Percentiles rank a stretch among this genome's conserved stretches.
These are phyloP conservation scores for Luperina nickerlii DNA, from an alignment of 2,888 invertebrate species.

Conservation along the genomic window DNA sequence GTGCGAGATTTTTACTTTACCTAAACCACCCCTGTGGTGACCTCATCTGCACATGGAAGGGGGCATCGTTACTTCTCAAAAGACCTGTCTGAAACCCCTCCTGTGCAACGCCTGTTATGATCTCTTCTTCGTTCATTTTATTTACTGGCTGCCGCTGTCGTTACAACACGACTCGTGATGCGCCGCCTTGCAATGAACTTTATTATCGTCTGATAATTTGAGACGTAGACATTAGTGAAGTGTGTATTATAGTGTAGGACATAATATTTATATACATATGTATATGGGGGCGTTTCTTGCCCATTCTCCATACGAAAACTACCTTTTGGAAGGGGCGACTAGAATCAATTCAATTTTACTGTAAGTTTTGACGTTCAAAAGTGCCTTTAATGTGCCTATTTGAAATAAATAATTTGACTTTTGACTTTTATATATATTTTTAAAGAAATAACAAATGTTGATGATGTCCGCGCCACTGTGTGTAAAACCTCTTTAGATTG, in stretches of 20 bases:
- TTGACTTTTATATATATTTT: too few species aligned
- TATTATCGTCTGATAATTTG: conserved; percentile 40
- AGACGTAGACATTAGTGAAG: conserved; percentile 49
- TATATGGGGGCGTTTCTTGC: too few species aligned
- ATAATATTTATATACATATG: too few species aligned
- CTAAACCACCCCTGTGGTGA: background rate
- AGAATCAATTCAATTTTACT: too few species aligned
- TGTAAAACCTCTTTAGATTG: conserved; percentile 44
- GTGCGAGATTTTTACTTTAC: background rate
- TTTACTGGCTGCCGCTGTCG: conserved; percentile 51
- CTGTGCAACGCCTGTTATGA: background rate
- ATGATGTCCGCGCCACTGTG: conserved; percentile 38
- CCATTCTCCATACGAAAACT: too few species aligned
- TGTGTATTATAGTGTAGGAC: conserved; percentile 53
- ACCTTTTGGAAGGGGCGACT: too few species aligned
- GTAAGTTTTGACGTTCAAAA: too few species aligned
- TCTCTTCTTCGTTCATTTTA: conserved; percentile 38
- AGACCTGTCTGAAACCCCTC: too few species aligned
- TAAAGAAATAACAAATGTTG: background rate
- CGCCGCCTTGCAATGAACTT: conserved; percentile 51
- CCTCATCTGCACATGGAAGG: too few species aligned
- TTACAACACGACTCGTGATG: conserved; percentile 43
- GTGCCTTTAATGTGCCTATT: too few species aligned
- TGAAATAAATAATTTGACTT: too few species aligned
- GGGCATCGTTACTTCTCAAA: background rate